Evolutionary conservation across 2,888 invertebrate genomes (phyloP).

Genomic region (Thysanoteuthis rhombus): DNA sequence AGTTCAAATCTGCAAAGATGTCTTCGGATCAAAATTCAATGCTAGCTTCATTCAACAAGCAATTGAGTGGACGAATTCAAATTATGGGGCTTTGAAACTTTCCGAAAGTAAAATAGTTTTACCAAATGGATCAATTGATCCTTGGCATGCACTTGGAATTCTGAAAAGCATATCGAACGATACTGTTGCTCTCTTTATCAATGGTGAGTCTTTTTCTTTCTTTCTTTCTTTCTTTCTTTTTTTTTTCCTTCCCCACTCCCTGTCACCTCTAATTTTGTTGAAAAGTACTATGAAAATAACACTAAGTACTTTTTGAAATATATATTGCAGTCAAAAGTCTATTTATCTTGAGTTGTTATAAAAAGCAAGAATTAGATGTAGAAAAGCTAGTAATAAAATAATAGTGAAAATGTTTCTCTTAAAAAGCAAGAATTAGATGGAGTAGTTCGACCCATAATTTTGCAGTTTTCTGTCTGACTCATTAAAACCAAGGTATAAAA

Average conservation of each 20-base stretch:
- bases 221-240: not conserved
- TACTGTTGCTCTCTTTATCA: slow-evolving; percentile 67
- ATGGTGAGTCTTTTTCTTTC: slow-evolving; percentile 55
- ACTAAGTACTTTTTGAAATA: too few species aligned
- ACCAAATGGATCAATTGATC: slow-evolving; percentile 87
- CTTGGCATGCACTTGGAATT: slow-evolving; percentile 71
- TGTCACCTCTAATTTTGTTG: too few species aligned
- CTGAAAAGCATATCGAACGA: slow-evolving; percentile 61
- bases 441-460: too few species aligned
- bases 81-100: slow-evolving; percentile 81
- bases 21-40: slow-evolving; percentile 78
- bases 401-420: too few species aligned
- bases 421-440: too few species aligned
- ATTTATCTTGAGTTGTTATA: too few species aligned
- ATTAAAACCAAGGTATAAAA: too few species aligned
- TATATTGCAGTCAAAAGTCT: too few species aligned
- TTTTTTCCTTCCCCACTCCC: not conserved
- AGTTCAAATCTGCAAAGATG: slow-evolving; percentile 82
- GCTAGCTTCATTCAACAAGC: slow-evolving; percentile 73
- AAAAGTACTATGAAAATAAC: too few species aligned
- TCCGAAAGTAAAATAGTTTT: slow-evolving; percentile 80
- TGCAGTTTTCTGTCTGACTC: too few species aligned
- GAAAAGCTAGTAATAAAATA: too few species aligned
- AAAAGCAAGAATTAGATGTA: too few species aligned
- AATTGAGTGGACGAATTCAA: slow-evolving; percentile 77